Evolutionary conservation across 2,113 vertebrate species (phyloP).

Genomic region (Forbesichthys papilliferus): DNA sequence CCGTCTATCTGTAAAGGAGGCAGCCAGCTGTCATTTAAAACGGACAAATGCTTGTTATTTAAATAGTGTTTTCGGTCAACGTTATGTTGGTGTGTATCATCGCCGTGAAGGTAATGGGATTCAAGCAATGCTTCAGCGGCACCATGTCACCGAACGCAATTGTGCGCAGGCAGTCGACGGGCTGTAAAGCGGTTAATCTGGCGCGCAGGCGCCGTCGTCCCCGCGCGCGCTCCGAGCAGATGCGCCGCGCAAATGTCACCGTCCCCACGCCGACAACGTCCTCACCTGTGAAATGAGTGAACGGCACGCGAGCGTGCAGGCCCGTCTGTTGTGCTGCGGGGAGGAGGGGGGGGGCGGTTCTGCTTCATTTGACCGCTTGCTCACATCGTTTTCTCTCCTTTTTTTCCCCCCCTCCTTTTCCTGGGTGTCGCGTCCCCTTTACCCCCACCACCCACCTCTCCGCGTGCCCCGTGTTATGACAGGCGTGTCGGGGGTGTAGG

Average conservation of each 20-base stretch:
- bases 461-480: slow-evolving; percentile 49
- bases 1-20: too few relatives aligned
- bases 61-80: too few relatives aligned
- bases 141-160: too few relatives aligned
- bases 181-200: too few relatives aligned
- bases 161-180: too few relatives aligned
- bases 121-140: too few relatives aligned
- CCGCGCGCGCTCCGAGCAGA: not conserved
- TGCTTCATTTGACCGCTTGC: slow-evolving; percentile 48
- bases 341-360: slow-evolving; percentile 9
- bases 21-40: too few relatives aligned
- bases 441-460: slow-evolving; percentile 7
- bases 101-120: too few relatives aligned
- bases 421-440: not conserved
- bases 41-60: too few relatives aligned
- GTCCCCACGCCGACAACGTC: slow-evolving; percentile 10
- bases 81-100: too few relatives aligned
- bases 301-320: not conserved
- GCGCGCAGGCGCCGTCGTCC: not conserved
- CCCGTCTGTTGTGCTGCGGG: slow-evolving; percentile 8
- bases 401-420: slow-evolving; percentile 11
- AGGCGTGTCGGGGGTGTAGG: slow-evolving; percentile 36
- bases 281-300: slow-evolving; percentile 53
- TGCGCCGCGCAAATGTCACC: slow-evolving; percentile 4
- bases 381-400: slow-evolving; percentile 19